A percentile compares a stretch with the other conserved stretches of the same genome.
Conservation (phyloP, 2,113 vertebrate species). For the Orientallactaga bullata region DNA sequence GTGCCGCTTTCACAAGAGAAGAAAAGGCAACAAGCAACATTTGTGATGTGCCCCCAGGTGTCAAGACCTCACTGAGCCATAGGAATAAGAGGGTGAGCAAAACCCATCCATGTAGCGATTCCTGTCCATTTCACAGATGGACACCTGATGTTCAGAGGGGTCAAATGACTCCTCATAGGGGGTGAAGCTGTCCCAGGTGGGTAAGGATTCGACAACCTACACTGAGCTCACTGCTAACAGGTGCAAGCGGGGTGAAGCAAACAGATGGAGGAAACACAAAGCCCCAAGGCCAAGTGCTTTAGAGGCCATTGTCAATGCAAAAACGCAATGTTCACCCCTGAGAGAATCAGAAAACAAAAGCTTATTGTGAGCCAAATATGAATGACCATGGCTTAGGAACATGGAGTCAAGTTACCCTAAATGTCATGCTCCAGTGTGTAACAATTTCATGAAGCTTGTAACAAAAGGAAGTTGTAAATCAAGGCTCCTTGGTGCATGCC, state of each 20-base stretch:
- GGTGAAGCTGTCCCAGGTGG: not conserved
- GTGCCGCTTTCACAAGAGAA: not conserved
- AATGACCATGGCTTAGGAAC: not conserved
- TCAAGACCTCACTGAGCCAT: not conserved
- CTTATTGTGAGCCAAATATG: not conserved
- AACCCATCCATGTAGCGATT: not conserved
- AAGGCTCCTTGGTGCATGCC: not conserved
- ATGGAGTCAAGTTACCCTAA: not conserved
- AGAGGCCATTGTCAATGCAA: not conserved
- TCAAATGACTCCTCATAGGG: not conserved
- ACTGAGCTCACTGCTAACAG: not conserved
- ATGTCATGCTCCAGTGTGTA: not conserved
- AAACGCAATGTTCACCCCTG: not conserved
- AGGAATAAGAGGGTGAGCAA: not conserved
- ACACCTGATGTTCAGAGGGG: slow-evolving; percentile 42
- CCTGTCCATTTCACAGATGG: fast-evolving
- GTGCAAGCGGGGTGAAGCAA: not conserved
- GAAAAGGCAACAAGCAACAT: not conserved
- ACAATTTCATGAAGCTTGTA: not conserved
- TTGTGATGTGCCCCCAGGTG: not conserved
- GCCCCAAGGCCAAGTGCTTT: not conserved
- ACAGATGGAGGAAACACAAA: not conserved
- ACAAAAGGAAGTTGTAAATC: not conserved
- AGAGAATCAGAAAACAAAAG: not conserved
- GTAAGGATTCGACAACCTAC: not conserved